phyloP scores from a whole-genome alignment of 2,888 invertebrate species.

The Eupithecia subfuscata region DNA sequence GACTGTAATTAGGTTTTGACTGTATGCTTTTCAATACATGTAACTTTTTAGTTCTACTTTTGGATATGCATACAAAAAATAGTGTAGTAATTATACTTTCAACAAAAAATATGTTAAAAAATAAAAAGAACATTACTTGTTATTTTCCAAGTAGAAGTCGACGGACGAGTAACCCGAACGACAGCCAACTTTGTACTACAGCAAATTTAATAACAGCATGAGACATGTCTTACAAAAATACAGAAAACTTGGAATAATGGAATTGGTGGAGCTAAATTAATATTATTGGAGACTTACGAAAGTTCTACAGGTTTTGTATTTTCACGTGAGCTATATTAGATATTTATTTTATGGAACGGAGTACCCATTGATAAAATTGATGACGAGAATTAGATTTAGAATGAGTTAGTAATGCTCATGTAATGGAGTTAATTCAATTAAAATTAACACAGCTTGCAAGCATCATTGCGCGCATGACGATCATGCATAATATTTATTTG shows the following conservation, averaged over 20 bases:
- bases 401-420: neutral
- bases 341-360: neutral
- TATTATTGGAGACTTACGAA: slow-evolving; percentile 13
- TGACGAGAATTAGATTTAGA: too few relatives aligned
- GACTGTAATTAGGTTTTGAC: too few relatives aligned
- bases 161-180: slow-evolving; percentile 9
- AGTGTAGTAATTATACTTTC: too few relatives aligned
- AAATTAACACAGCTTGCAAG: too few relatives aligned
- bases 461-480: too few relatives aligned
- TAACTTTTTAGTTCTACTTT: too few relatives aligned
- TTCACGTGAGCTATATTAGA: neutral
- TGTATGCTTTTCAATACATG: too few relatives aligned
- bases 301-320: neutral
- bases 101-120: neutral
- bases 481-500: too few relatives aligned
- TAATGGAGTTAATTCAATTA: neutral
- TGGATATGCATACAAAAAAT: too few relatives aligned
- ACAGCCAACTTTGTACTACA: slow-evolving; percentile 22
- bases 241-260: slow-evolving; percentile 13
- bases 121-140: neutral
- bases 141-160: slow-evolving; percentile 14
- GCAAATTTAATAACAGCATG: slow-evolving; percentile 29
- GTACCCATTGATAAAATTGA: neutral
- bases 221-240: slow-evolving; percentile 25
- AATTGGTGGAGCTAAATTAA: slow-evolving; percentile 19